Conservation (phyloP, 2,888 invertebrate species). For the Parnassius glacialis region DNA sequence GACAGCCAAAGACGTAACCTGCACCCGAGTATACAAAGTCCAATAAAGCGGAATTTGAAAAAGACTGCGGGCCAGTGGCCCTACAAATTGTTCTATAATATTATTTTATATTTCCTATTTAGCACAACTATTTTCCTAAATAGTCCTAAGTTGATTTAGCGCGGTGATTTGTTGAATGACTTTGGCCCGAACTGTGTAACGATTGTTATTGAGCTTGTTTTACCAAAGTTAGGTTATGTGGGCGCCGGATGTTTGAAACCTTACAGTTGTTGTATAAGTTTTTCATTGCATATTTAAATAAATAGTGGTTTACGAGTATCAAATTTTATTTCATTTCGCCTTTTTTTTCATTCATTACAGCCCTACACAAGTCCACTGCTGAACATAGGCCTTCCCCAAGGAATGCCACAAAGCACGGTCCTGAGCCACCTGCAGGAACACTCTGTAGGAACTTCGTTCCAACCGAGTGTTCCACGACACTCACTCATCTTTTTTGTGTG, state of each 20-base stretch:
- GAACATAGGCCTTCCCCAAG: too few species aligned
- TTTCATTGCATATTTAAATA: conserved; percentile 74
- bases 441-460: too few species aligned
- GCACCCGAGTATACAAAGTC: conserved; percentile 87
- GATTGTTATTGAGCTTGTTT: conserved; percentile 31
- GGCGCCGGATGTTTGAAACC: conserved; percentile 37
- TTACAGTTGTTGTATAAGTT: conserved; percentile 67
- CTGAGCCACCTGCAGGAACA: too few species aligned
- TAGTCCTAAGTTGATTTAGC: conserved; percentile 64
- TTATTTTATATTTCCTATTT: conserved; percentile 40
- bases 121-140: conserved; percentile 59
- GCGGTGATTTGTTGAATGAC: conserved; percentile 30
- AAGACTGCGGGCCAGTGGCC: conserved; percentile 64
- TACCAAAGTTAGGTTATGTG: conserved; percentile 52
- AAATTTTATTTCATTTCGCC: conserved; percentile 6
- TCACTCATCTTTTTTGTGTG: too few species aligned
- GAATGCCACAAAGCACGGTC: too few species aligned
- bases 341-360: too few species aligned
- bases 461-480: too few species aligned
- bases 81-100: conserved; percentile 43
- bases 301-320: conserved; percentile 40
- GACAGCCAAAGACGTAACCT: conserved; percentile 86
- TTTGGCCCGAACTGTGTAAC: conserved; percentile 30
- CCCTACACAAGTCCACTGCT: too few species aligned
- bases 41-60: conserved; percentile 59